Evolutionary conservation across 2,113 vertebrate species (phyloP), one percentile per base, ranked within the genome.

Genomic region (Antennarius striatus): DNA sequence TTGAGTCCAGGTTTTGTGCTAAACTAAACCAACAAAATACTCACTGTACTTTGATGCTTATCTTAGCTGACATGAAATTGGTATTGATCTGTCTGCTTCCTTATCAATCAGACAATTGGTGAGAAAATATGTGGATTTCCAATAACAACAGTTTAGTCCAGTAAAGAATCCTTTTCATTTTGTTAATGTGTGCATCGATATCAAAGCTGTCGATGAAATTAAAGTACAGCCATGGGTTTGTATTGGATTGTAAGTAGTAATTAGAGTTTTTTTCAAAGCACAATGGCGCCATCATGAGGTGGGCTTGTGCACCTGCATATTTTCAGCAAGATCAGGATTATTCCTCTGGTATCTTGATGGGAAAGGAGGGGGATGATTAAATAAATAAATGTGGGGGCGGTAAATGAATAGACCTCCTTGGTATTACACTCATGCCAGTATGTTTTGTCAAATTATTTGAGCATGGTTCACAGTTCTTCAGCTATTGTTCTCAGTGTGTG

Each of bases 281-380:
- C 86, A 66, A 79, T 88, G 73, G 87, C 83, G 4, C 87, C 86
- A 89, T 79, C 84, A 65, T 52, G 88, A 66, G 90, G 86, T 42
- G 3, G 1, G 29, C 30, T 3, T 1, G 9, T 1, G 70, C 9
- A 73, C 32, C 77, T 88, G 75, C 82, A 77, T 32, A 0, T 1
- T n/a, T 65, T 6, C 2, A 52, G 3, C 17, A 9, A 29, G 1
- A 1, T 11, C 16, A n/a, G 29, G 10, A 13, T 16, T n/a, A 1
- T 29, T 68, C 0, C 16, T 28, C 10, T 22, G 55, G 13, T 36
- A 8, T 36, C 3, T 29, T 54, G 10, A 5, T 5, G 49, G 10
- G 4, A 32, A 14, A 36, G 22, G 13, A 10, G n/a, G 2, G n/a
- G 16, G 4, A 22, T 2, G 22, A 22, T 22, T 22, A 22, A 22